Evolutionary conservation across 2,797 vertebrate species (phyloP).

Genomic region (Lemur catta): DNA sequence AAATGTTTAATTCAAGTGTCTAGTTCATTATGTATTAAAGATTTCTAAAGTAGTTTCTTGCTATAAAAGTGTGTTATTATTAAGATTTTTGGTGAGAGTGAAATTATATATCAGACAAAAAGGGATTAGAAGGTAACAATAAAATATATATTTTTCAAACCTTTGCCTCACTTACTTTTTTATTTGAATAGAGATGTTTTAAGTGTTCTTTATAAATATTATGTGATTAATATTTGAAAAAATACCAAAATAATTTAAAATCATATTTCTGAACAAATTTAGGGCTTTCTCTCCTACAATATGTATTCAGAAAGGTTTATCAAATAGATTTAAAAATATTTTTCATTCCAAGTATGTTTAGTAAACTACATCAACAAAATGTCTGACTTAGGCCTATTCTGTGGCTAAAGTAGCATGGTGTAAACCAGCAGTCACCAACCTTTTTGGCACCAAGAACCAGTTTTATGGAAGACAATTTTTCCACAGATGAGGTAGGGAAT

Average conservation of each 20-base stretch:
- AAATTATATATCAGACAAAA: neutral
- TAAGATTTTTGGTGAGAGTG: neutral
- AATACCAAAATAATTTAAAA: neutral
- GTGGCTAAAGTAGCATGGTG: neutral
- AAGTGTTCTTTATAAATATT: too few relatives aligned
- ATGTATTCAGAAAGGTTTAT: neutral
- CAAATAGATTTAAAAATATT: neutral
- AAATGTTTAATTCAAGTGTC: neutral
- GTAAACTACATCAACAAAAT: neutral
- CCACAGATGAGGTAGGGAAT: too few relatives aligned
- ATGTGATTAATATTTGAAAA: neutral
- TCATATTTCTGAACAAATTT: neutral
- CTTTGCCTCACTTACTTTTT: neutral
- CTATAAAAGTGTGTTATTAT: neutral
- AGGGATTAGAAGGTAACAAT: neutral
- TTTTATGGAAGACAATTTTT: too few relatives aligned
- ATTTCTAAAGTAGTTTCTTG: neutral
- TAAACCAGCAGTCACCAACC: too few relatives aligned
- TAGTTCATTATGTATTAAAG: neutral
- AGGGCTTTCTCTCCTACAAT: neutral
- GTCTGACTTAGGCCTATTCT: neutral
- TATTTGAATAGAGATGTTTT: neutral
- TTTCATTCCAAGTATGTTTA: neutral
- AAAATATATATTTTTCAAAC: neutral
- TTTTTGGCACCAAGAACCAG: too few relatives aligned